phyloP scores from a whole-genome alignment of 2,797 vertebrate genomes.

The Mycteria americana region DNA sequence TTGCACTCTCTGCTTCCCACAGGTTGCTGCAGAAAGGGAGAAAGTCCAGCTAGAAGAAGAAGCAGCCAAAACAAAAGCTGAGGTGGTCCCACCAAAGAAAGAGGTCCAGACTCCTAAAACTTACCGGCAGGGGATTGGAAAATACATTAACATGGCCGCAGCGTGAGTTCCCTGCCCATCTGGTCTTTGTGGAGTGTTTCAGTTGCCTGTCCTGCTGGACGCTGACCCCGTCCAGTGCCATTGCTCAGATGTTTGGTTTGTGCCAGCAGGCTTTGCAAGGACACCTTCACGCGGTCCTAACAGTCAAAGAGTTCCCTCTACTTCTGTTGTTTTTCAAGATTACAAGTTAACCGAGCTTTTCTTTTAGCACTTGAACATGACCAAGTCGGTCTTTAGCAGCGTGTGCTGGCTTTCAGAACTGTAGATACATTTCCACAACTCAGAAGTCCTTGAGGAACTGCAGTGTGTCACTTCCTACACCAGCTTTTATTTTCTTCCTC shows the following conservation, averaged over 20 bases:
- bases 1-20: not conserved
- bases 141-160: conserved; percentile 89
- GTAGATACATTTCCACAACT: not conserved
- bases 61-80: conserved; percentile 77
- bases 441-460: not conserved
- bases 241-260: not conserved
- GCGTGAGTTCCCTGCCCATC: conserved; percentile 75
- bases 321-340: not conserved
- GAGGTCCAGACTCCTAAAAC: conserved; percentile 83
- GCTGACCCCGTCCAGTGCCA: not conserved
- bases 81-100: conserved; percentile 68
- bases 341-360: not conserved
- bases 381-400: not conserved
- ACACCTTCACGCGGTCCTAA: not conserved
- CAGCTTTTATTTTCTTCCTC: conserved; percentile 10
- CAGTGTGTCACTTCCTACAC: not conserved
- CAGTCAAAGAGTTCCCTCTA: not conserved
- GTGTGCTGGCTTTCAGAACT: not conserved
- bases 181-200: not conserved
- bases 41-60: conserved; percentile 79
- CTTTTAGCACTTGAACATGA: not conserved
- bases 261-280: not conserved
- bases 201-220: not conserved
- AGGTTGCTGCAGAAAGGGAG: conserved; percentile 90
- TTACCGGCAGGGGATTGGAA: conserved; percentile 90